These are phyloP conservation scores for Adelges cooleyi DNA, from an alignment of 1,140 invertebrate species.

Conservation along the genomic window DNA sequence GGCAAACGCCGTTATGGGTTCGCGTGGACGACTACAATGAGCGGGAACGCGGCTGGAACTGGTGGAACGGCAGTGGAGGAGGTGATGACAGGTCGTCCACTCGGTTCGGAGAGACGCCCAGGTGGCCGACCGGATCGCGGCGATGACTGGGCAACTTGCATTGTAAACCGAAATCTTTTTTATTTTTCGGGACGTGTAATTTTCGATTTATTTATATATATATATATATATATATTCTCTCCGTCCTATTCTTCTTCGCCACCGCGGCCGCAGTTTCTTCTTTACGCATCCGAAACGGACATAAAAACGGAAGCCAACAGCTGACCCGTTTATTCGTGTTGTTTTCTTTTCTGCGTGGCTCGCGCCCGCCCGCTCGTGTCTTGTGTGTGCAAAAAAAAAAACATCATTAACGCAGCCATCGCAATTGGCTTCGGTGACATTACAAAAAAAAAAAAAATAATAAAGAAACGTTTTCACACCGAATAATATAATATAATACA, in stretches of 20 bases:
- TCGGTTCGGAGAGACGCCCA: conserved; percentile 11
- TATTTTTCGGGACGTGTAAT: conserved; percentile 4
- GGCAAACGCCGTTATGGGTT: no score
- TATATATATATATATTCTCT: no score
- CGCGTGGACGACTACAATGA: background rate
- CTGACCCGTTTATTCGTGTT: conserved; percentile 9
- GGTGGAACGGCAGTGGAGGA: background rate
- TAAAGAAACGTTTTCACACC: no score
- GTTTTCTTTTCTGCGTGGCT: background rate
- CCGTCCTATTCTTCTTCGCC: background rate
- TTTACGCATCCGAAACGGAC: background rate
- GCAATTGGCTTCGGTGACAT: background rate
- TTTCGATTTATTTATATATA: conserved; percentile 7
- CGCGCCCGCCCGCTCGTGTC: background rate
- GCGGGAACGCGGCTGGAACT: background rate
- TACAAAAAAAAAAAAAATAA: no score
- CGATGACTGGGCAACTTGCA: conserved; percentile 24
- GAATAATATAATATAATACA: no score
- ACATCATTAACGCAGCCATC: background rate
- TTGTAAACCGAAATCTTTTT: conserved; percentile 22
- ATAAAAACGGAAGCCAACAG: conserved; percentile 3
- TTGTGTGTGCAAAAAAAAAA: background rate
- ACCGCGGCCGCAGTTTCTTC: no score
- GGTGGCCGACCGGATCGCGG: conserved; percentile 24
- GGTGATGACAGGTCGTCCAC: conserved; percentile 23